phyloP scores from a whole-genome alignment of 2,888 invertebrate genomes.

The Nineta flava region DNA sequence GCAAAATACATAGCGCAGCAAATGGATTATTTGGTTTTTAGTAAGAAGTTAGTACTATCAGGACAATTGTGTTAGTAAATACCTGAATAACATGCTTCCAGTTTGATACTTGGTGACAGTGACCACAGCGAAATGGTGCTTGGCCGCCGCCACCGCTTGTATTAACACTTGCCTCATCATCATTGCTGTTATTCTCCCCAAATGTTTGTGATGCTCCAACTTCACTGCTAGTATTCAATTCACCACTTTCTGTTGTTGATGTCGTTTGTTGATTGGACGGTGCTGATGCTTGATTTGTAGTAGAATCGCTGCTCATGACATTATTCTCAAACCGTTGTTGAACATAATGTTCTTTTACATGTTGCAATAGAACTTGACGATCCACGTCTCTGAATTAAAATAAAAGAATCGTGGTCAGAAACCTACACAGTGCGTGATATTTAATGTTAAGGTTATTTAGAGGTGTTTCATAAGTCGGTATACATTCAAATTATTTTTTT shows the following conservation, averaged over 20 bases:
- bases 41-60: neutral
- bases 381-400: constrained; percentile 37
- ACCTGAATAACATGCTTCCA: constrained; percentile 80
- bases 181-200: constrained; percentile 16
- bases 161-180: constrained; percentile 36
- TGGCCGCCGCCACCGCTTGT: constrained; percentile 30
- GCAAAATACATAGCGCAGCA: no score
- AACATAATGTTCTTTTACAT: constrained; percentile 48
- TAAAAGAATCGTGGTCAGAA: no score
- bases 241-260: neutral
- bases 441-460: no score
- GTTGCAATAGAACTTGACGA: constrained; percentile 44
- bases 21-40: no score
- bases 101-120: constrained; percentile 67
- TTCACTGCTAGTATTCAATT: no score
- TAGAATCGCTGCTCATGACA: neutral
- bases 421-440: no score
- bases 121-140: constrained; percentile 53
- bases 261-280: constrained; percentile 3
- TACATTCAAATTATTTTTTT: no score
- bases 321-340: constrained; percentile 17
- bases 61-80: constrained; percentile 28
- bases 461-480: no score
- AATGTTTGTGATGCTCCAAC: neutral
- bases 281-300: no score